Conservation (phyloP, 2,888 invertebrate species). For the Ecdyonurus torrentis region DNA sequence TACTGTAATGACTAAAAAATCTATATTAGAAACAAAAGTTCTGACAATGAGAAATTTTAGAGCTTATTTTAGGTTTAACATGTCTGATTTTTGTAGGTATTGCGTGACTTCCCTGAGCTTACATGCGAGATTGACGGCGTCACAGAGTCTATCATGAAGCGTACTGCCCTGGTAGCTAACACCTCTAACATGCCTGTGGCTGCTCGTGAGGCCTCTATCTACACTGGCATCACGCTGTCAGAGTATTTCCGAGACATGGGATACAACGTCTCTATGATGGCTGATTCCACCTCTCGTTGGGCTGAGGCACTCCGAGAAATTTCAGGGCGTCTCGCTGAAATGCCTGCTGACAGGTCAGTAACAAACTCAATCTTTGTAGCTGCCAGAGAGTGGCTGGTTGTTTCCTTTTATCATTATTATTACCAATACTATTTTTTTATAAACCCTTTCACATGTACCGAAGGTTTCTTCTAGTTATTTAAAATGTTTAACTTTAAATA, state of each 20-base stretch:
- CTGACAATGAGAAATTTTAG: background rate
- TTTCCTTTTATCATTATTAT: too few relatives aligned
- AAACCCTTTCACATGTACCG: too few relatives aligned
- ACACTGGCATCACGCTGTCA: conserved; percentile 97
- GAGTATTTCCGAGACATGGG: conserved; percentile 99
- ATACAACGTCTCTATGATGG: conserved; percentile 99
- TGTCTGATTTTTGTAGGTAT: conserved; percentile 33
- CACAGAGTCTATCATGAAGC: conserved; percentile 98
- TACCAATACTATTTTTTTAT: too few relatives aligned
- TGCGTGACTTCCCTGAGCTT: conserved; percentile 97
- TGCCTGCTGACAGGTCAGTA: conserved; percentile 73
- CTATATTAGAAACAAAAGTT: background rate
- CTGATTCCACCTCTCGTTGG: conserved; percentile 99
- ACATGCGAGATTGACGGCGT: conserved; percentile 93
- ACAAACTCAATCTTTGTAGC: too few relatives aligned
- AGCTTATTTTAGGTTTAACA: background rate
- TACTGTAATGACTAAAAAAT: background rate
- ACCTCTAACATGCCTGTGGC: conserved; percentile 99
- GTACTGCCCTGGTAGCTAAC: conserved; percentile 97
- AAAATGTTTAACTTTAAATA: background rate
- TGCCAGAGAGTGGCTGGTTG: too few relatives aligned
- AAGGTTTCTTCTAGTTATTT: too few relatives aligned
- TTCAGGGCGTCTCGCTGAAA: conserved; percentile 97
- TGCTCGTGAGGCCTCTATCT: conserved; percentile 98
- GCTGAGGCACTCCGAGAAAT: conserved; percentile 99